Base-by-base conservation (phyloP, 2,888 invertebrate species). In the Dryobotodes eremita region DNA sequence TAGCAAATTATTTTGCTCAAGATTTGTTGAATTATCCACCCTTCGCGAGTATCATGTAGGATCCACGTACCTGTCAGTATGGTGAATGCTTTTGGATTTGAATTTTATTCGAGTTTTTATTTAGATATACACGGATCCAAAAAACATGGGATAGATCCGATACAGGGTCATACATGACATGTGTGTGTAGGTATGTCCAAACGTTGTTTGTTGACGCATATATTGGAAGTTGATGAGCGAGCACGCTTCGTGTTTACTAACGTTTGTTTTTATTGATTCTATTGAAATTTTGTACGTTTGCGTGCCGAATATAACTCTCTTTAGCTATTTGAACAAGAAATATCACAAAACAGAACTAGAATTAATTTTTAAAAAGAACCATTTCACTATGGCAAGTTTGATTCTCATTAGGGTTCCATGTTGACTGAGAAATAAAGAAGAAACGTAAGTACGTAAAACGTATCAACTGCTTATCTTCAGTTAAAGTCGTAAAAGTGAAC, bases 1-100 rank as follows among this genome's bases (percentile, higher is more conserved):
- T 89, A 90, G 86, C 85, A 88, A 85, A 89, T 89, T 84, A 86
- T 82, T 86, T 86, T 84, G 73, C 78, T 84, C 73, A 69, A 83
- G 86, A 85, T 85, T 80, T 86, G 77, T 84, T 77, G 79, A 71
- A 75, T 82, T 82, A 78, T 76, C 48, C 65, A 66, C 46, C 26
- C 20, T 65, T 76, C 57, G 71, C 71, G 75, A 77, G 72, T 77
- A 75, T 72, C 73, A 50, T 79, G 80, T 71, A 83, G 48, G 46
- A 77, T 62, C 20, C 61, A 72, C 75, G 61, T 75, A 71, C 61
- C 48, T 75, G 72, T 42, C 68, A 71, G 66, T 75, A 70, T 77
- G 59, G 17, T 48, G n/a, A 75, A 76, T 61, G 65, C 26, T 69
- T 72, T 55, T 77, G 59, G 13, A 62, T 77, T 73, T 65, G n/a